A percentile compares a stretch with the other conserved stretches of the same genome.
Evolutionary conservation across 2,113 vertebrate genomes (phyloP).

Genomic region (Odocoileus hemionus): DNA sequence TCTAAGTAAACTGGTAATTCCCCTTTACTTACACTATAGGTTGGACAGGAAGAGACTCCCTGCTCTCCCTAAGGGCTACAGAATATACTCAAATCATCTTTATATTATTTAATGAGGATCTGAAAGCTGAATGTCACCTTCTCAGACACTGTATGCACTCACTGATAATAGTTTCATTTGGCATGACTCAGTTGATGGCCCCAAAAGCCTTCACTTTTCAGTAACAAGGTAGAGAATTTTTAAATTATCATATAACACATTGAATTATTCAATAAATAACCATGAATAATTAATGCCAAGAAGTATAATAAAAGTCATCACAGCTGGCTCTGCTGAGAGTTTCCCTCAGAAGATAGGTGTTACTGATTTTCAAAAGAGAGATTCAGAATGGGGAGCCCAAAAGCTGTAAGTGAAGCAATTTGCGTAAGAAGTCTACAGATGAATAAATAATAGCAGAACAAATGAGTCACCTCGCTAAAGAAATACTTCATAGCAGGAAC

Average conservation of each 20-base stretch:
- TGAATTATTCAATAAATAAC: conserved; percentile 84
- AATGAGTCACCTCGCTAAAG: conserved; percentile 65
- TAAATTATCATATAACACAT: conserved; percentile 74
- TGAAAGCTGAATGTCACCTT: conserved; percentile 62
- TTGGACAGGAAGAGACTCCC: not conserved
- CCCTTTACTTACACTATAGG: not conserved
- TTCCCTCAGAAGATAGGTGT: conserved; percentile 77
- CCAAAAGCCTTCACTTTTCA: conserved; percentile 50
- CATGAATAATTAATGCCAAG: conserved; percentile 81
- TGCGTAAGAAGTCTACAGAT: conserved; percentile 61
- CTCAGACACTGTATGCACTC: conserved; percentile 38
- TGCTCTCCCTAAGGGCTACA: not conserved
- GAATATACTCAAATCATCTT: not conserved
- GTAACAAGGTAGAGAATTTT: conserved; percentile 69
- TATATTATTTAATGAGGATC: conserved; percentile 59
- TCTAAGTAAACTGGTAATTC: not conserved
- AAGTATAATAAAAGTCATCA: conserved; percentile 78
- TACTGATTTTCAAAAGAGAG: conserved; percentile 79
- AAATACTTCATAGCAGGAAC: conserved; percentile 38
- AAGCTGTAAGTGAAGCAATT: conserved; percentile 71
- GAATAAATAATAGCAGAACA: conserved; percentile 78
- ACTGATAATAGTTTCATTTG: conserved; percentile 52
- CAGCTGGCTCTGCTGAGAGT: conserved; percentile 63
- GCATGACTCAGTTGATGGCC: conserved; percentile 50
- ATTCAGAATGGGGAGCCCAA: conserved; percentile 71